A percentile compares a stretch with the other conserved stretches of the same genome.
phyloP scores from a whole-genome alignment of 2,113 vertebrate species.

The Zootoca vivipara region DNA sequence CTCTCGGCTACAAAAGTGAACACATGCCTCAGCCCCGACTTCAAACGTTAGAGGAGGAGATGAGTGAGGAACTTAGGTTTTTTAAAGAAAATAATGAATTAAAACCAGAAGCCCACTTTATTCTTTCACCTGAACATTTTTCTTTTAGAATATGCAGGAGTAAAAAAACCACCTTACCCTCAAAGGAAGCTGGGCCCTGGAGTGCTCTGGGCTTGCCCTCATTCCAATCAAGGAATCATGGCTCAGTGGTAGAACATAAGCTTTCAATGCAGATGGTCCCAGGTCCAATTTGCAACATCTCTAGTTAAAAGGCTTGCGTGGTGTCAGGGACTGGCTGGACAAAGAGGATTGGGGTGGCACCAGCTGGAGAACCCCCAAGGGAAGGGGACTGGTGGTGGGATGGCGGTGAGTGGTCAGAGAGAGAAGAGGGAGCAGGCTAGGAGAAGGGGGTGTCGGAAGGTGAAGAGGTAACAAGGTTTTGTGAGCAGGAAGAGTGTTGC shows the following conservation, averaged over 20 bases:
- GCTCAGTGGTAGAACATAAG: too few relatives aligned
- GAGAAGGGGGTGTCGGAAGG: too few relatives aligned
- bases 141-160: background rate
- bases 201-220: background rate
- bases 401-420: too few relatives aligned
- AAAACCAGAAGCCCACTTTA: background rate
- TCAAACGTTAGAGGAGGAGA: background rate
- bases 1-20: background rate
- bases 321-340: too few relatives aligned
- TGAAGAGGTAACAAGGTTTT: too few relatives aligned
- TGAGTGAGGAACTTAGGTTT: background rate
- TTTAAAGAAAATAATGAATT: background rate
- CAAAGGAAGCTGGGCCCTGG: background rate
- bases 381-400: too few relatives aligned
- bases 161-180: background rate
- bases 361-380: too few relatives aligned
- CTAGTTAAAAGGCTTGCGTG: background rate
- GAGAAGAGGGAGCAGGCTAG: too few relatives aligned
- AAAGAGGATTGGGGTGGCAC: too few relatives aligned
- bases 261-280: background rate
- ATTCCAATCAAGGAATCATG: background rate
- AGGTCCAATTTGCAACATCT: background rate
- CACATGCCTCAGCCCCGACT: background rate
- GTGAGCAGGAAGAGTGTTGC: too few relatives aligned
- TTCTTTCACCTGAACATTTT: background rate